phyloP scores from a whole-genome alignment of 2,888 invertebrate genomes.

The Nezara viridula region DNA sequence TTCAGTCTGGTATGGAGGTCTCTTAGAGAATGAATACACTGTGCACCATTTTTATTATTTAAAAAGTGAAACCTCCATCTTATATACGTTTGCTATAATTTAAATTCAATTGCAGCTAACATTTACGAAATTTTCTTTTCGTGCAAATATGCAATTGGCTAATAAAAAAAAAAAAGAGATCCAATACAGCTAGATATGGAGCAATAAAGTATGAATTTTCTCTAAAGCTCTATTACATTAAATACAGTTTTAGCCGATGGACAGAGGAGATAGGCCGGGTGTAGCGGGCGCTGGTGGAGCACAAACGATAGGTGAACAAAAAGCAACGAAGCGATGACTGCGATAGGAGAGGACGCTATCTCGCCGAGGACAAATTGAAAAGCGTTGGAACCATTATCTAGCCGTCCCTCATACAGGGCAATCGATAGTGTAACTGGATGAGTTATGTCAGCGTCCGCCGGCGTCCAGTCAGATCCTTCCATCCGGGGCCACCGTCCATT shows the following conservation, averaged over 20 bases:
- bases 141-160: too few species aligned
- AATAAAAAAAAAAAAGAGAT: too few species aligned
- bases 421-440: constrained; percentile 18
- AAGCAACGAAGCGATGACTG: constrained; percentile 10
- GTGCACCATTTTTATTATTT: too few species aligned
- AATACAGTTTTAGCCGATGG: background rate
- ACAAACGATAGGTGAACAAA: constrained; percentile 35
- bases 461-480: background rate
- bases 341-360: background rate
- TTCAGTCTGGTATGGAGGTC: too few species aligned
- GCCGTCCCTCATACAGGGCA: constrained; percentile 14
- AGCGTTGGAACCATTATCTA: constrained; percentile 17
- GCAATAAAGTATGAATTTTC: background rate
- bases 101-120: too few species aligned
- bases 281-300: background rate
- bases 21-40: too few species aligned
- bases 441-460: constrained; percentile 31
- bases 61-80: too few species aligned
- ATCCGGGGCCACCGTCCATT: background rate
- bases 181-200: too few species aligned
- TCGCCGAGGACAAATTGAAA: constrained; percentile 26
- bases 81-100: too few species aligned
- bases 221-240: background rate
- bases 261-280: background rate
- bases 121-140: too few species aligned